phyloP scores from a whole-genome alignment of 1,140 invertebrate genomes.

The Bathynomus jamesi region DNA sequence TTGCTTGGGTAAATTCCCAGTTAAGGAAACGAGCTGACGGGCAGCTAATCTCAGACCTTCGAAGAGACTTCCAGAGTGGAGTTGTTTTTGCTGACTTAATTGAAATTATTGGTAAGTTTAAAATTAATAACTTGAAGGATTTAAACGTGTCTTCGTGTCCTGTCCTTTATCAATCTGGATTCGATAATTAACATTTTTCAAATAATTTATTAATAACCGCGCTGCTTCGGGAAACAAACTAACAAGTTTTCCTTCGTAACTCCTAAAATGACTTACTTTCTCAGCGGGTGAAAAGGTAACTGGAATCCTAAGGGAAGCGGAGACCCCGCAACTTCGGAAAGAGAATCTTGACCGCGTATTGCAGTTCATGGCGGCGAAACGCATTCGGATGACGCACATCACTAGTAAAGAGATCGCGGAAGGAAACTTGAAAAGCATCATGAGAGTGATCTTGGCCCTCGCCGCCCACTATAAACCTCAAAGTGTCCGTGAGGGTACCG shows the following conservation, averaged over 20 bases:
- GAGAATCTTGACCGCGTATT: conserved; percentile 46
- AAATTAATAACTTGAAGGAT: neutral
- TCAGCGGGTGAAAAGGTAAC: conserved; percentile 43
- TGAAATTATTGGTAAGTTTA: conserved; percentile 45
- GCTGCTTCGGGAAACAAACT: too few relatives aligned
- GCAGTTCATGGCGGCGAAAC: conserved; percentile 39
- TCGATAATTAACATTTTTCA: too few relatives aligned
- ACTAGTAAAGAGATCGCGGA: conserved; percentile 45
- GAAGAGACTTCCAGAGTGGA: conserved; percentile 45
- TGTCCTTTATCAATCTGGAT: too few relatives aligned
- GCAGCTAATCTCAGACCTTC: conserved; percentile 44
- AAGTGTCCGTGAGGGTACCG: conserved; percentile 31
- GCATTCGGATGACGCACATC: conserved; percentile 39
- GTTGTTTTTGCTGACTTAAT: conserved; percentile 46
- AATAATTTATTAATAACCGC: too few relatives aligned
- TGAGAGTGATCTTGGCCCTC: conserved; percentile 48
- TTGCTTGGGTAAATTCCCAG: conserved; percentile 48
- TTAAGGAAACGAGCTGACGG: conserved; percentile 43
- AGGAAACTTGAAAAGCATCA: conserved; percentile 48
- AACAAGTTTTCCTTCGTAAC: too few relatives aligned
- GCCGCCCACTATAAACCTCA: conserved; percentile 50
- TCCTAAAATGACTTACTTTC: too few relatives aligned
- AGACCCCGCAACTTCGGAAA: conserved; percentile 32
- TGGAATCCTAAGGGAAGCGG: conserved; percentile 40
- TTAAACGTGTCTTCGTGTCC: too few relatives aligned